Percentiles rank a stretch among this genome's conserved stretches.
These are phyloP conservation scores for Bombus ignitus DNA, from an alignment of 1,140 invertebrate genomes.

Conservation along the genomic window DNA sequence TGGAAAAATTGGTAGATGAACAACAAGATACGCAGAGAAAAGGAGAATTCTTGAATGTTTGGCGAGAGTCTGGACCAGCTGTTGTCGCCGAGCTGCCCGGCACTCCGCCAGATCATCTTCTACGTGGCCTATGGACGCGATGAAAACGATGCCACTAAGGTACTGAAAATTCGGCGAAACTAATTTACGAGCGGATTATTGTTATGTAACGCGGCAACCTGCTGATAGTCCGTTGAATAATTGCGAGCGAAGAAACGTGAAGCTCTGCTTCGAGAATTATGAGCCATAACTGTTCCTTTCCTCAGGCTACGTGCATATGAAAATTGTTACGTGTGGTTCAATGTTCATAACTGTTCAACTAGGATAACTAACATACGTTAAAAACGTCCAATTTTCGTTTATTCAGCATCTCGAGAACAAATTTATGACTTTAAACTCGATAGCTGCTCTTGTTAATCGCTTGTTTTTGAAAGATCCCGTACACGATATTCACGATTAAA, in stretches of 20 bases:
- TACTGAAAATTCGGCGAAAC: slow-evolving; percentile 15
- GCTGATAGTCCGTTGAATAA: slow-evolving; percentile 10
- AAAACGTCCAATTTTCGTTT: too few relatives aligned
- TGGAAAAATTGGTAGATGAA: neutral
- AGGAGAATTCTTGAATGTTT: slow-evolving; percentile 39
- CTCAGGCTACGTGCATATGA: too few relatives aligned
- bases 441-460: too few relatives aligned
- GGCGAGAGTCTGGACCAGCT: slow-evolving; percentile 48
- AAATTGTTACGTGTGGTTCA: neutral
- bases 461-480: too few relatives aligned
- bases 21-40: neutral
- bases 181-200: slow-evolving; percentile 31
- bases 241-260: neutral
- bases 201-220: neutral
- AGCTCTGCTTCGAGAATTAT: neutral
- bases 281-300: neutral
- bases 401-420: too few relatives aligned
- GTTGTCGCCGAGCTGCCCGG: slow-evolving; percentile 63
- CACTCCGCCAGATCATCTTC: slow-evolving; percentile 60
- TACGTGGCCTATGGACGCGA: slow-evolving; percentile 25
- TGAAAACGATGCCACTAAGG: neutral
- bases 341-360: too few relatives aligned
- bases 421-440: too few relatives aligned
- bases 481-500: too few relatives aligned
- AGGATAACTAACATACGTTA: too few relatives aligned